Evolutionary conservation across 2,888 invertebrate genomes (phyloP), one percentile per base, ranked within the genome.

Genomic region (Phyto melanocephala): DNA sequence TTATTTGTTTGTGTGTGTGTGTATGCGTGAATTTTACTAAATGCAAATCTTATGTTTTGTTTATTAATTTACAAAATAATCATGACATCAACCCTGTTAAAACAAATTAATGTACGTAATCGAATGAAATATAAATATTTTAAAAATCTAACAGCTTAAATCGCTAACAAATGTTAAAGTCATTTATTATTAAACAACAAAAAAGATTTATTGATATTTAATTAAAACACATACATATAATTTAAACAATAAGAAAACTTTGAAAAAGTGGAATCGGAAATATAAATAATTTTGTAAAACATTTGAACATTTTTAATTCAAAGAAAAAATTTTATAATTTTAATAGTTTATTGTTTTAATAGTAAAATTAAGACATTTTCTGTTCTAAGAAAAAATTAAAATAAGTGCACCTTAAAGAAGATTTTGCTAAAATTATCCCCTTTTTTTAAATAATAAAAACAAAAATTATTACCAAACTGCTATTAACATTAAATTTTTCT

Each of bases 31-130:
- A 28, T 8, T 28, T 11, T 22, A 67, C n/a, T n/a, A 10, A 22
- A 37, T 56, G 56, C 50, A 67, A 52, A 52, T 20, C 17, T 15
- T 10, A 24, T 28, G 3, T 45, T 5, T 50, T 65, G 35, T 17
- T 52, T 13, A 65, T 35, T 40, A 15, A 40, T 24, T 40, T 52
- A 10, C 28, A 24, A 56, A 42, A 17, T 33, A 35, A 35, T 45
- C 70, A 47, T 58, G 70, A 71, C 70, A 58, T 71, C 70, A 70
- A 47, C 35, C 20, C 3, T 5, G 10, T 22, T 56, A 17, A 58
- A 45, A 20, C 22, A 70, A 68, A 42, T 33, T 42, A 20, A 11
- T 10, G 22, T 50, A 50, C 3, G 3, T 15, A 24, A 17, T 24
- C 6, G 8, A 54, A 37, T 11, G 3, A 52, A 37, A 40, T 37